phyloP scores from a whole-genome alignment of 2,113 vertebrate species.

The Perccottus glenii region DNA sequence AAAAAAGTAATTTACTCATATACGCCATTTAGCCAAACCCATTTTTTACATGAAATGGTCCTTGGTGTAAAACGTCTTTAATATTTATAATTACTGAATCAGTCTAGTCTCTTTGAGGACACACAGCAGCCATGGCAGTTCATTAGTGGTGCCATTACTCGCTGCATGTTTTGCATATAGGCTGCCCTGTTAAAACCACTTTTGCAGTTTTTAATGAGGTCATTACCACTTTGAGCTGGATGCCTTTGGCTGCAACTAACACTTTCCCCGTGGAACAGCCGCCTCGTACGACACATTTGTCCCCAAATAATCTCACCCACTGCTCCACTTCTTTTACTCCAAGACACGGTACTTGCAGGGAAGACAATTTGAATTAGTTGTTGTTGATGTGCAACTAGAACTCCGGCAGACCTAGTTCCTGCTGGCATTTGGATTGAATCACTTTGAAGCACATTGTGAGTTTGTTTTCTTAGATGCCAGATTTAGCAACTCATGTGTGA shows the following conservation, averaged over 20 bases:
- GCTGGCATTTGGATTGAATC: too few relatives aligned
- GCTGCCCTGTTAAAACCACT: constrained; percentile 36
- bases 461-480: too few relatives aligned
- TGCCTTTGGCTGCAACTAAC: constrained; percentile 47
- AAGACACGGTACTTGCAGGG: constrained; percentile 4
- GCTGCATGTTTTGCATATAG: constrained; percentile 43
- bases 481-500: too few relatives aligned
- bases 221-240: constrained; percentile 57
- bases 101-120: background rate
- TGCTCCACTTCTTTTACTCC: constrained; percentile 31
- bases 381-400: constrained; percentile 21
- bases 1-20: too few relatives aligned
- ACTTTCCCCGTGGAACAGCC: constrained; percentile 16
- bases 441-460: too few relatives aligned
- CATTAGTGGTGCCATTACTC: background rate
- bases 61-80: background rate
- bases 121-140: background rate
- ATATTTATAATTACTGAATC: background rate
- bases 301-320: constrained; percentile 31
- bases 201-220: constrained; percentile 55
- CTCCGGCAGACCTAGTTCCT: too few relatives aligned
- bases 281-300: constrained; percentile 34
- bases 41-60: too few relatives aligned
- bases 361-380: constrained; percentile 30
- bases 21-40: too few relatives aligned